Evolutionary conservation across 2,888 invertebrate genomes (phyloP).

Genomic region (Pandemis corylana): DNA sequence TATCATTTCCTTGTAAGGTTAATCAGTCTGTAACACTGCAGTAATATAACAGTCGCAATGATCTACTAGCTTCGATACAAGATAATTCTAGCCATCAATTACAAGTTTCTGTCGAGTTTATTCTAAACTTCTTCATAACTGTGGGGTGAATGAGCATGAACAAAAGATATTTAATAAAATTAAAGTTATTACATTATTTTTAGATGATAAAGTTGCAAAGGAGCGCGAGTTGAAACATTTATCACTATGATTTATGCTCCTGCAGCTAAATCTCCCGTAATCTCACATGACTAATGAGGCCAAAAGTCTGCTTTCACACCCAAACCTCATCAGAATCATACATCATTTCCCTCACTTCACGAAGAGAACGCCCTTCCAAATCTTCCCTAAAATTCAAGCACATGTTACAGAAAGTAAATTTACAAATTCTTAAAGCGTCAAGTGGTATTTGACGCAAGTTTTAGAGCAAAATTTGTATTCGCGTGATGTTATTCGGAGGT

Average conservation of each 20-base stretch:
- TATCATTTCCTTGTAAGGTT: too few relatives aligned
- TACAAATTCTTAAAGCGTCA: not conserved
- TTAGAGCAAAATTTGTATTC: constrained; percentile 7
- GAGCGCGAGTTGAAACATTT: constrained; percentile 32
- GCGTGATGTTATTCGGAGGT: not conserved
- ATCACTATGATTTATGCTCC: constrained; percentile 41
- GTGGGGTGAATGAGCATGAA: not conserved
- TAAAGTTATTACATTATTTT: constrained; percentile 23
- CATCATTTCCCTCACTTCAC: constrained; percentile 29
- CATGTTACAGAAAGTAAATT: constrained; percentile 24
- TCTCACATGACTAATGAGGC: constrained; percentile 41
- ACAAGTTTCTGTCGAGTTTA: too few relatives aligned
- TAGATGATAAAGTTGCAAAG: constrained; percentile 19
- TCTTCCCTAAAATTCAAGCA: constrained; percentile 23
- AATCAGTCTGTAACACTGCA: too few relatives aligned
- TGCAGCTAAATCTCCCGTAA: constrained; percentile 37
- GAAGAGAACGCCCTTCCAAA: constrained; percentile 9
- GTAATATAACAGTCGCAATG: too few relatives aligned
- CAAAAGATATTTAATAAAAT: not conserved
- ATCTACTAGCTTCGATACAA: too few relatives aligned
- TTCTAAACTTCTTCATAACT: too few relatives aligned
- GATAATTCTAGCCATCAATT: too few relatives aligned
- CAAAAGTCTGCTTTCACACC: constrained; percentile 38
- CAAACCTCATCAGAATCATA: constrained; percentile 37
- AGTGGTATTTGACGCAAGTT: constrained; percentile 6